phyloP scores from a whole-genome alignment of 2,797 vertebrate species.

The Sebastes iracundus region DNA sequence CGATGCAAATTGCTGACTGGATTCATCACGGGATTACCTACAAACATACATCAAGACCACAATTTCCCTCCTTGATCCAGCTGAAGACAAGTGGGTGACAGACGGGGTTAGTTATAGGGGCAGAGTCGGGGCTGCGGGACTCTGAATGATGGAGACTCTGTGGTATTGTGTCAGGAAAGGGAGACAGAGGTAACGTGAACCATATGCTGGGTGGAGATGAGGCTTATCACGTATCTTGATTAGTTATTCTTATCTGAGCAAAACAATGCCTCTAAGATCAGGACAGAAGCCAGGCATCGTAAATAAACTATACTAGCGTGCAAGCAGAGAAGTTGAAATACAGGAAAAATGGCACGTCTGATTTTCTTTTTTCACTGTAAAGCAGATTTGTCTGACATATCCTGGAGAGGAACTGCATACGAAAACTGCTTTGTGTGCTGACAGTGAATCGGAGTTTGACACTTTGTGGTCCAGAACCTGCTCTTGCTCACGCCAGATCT shows the following conservation, averaged over 20 bases:
- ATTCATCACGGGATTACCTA: constrained; percentile 59
- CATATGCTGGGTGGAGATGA: constrained; percentile 68
- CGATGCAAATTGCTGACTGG: constrained; percentile 39
- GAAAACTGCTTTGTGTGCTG: constrained; percentile 4
- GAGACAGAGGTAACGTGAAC: constrained; percentile 69
- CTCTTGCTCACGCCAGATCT: constrained; percentile 38
- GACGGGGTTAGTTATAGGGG: constrained; percentile 63
- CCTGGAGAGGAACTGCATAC: background rate
- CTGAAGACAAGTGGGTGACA: constrained; percentile 68
- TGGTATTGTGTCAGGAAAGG: constrained; percentile 55
- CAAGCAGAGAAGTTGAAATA: background rate
- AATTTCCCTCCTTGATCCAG: constrained; percentile 56
- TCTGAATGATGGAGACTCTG: constrained; percentile 61
- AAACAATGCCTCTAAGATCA: constrained; percentile 38
- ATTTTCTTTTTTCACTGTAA: background rate
- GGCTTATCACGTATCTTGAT: constrained; percentile 67
- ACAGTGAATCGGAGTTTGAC: constrained; percentile 48
- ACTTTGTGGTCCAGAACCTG: constrained; percentile 18
- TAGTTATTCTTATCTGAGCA: constrained; percentile 45
- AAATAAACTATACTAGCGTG: background rate
- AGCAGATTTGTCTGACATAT: background rate
- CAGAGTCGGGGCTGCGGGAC: constrained; percentile 38
- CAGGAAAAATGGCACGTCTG: background rate
- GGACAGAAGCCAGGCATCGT: constrained; percentile 13
- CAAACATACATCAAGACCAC: constrained; percentile 59